Evolutionary conservation across 2,888 invertebrate species (phyloP), one percentile per base, ranked within the genome.

Genomic region (Pseudococcus viburni): DNA sequence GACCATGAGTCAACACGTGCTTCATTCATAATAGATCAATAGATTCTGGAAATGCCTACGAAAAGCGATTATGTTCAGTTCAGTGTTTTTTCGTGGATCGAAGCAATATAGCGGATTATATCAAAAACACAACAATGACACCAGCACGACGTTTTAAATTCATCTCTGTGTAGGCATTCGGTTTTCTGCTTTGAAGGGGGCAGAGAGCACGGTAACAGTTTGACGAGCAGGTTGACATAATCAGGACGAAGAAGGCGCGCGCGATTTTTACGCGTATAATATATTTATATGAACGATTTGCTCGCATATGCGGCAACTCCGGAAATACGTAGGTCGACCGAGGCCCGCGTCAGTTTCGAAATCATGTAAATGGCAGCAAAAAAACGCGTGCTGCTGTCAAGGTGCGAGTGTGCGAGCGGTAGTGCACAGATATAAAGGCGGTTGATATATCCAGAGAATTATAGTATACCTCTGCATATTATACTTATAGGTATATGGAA

Each of bases 241-340:
- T 64, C 64, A 22, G 64, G 64, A 64, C 22, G 22, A 64, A 64
- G 64, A 64, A 64, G 64, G 64, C 64, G 64, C 64, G 22, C 64
- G 22, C 64, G 64, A 64, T 64, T 64, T 64, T 19, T 22, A 64
- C 22, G 22, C 12, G 22, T 64, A 64, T 19, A 64, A 22, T 64
- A 22, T 64, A 64, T 64, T 22, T 64, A 64, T 64, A 64, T 22
- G 22, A 64, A 64, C 64, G 4, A 8, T 68, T 64, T 26, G 68
- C 39, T 26, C 33, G 73, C 33, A 73, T 73, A 73, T 26, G 73
- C 26, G 33, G 73, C 26, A 33, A 33, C 64, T 64, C 64, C 73
- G 73, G 73, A 73, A 73, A 73, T 73, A 73, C 73, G 73, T 73
- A 73, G 73, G 73, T 73, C 73, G 73, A 17, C 73, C 33, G 33